Evolutionary conservation across 2,797 vertebrate genomes (phyloP).

Genomic region (Aulostomus chinensis): DNA sequence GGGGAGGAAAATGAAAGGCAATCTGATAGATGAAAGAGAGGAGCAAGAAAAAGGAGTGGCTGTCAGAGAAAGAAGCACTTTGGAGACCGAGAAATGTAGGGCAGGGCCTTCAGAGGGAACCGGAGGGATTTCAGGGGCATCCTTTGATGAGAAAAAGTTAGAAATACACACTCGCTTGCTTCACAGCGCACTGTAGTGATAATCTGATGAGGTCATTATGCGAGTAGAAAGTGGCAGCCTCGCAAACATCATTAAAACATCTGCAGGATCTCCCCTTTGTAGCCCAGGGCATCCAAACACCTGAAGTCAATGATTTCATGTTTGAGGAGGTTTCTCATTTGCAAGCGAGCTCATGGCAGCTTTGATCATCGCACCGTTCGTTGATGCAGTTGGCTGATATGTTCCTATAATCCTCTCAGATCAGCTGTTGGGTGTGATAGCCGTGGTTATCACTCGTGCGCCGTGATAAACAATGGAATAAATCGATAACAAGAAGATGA

Average conservation of each 20-base stretch:
- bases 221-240: background rate
- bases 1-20: slow-evolving; percentile 58
- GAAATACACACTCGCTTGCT: slow-evolving; percentile 12
- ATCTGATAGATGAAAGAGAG: slow-evolving; percentile 64
- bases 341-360: background rate
- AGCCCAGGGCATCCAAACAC: background rate
- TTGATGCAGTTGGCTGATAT: slow-evolving; percentile 9
- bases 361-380: slow-evolving; percentile 7
- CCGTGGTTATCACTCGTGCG: slow-evolving; percentile 1
- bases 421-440: slow-evolving; percentile 21
- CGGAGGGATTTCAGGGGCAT: slow-evolving; percentile 45
- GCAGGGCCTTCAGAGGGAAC: slow-evolving; percentile 46
- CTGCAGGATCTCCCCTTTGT: slow-evolving; percentile 11
- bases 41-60: slow-evolving; percentile 72
- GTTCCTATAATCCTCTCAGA: slow-evolving; percentile 34
- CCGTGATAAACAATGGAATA: slow-evolving; percentile 30
- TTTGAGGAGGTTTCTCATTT: slow-evolving; percentile 9
- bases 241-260: slow-evolving; percentile 28
- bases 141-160: slow-evolving; percentile 58
- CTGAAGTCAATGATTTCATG: background rate
- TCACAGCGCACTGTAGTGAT: slow-evolving; percentile 5
- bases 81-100: slow-evolving; percentile 60
- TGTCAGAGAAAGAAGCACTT: slow-evolving; percentile 75
- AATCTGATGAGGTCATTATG: slow-evolving; percentile 36
- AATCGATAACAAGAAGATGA: slow-evolving; percentile 48